Evolutionary conservation across 2,797 vertebrate species (phyloP), one percentile per base, ranked within the genome.

Genomic region (Chloroceryle inda): DNA sequence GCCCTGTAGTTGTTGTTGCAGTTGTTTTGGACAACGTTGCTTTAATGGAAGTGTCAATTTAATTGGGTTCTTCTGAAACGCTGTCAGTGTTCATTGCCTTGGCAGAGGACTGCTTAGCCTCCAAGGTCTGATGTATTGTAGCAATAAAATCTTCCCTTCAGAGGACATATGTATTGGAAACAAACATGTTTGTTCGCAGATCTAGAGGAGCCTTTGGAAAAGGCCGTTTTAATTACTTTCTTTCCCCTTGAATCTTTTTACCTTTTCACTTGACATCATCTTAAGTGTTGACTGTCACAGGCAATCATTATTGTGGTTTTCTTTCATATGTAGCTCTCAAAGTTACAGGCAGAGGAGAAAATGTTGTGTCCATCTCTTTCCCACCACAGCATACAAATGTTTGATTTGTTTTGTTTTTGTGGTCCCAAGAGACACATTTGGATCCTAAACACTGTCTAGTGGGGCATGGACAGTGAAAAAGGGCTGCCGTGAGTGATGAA

Each of bases 291-390:
- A 17, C 40, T 89, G 80, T 66, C 69, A 26, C 37, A n/a, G 26
- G 20, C 21, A n/a, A 0, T 69, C 3, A 0, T 80, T 77, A 26
- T 10, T 49, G 22, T 47, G 10, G 0, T 35, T 61, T 44, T 52
- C 31, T 68, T 72, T 49, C 10, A 15, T 76, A 37, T 1, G 1
- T 42, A 80, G 11, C 7, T 35, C 27, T 85, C 12, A 14, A 61
- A 91, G 31, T 58, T 82, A 68, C 13, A 27, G 27, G 21, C 13
- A 37, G 26, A 59, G 14, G n/a, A 58, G 22, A 53, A 69, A 44
- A 37, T 5, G 24, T 64, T 4, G 24, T 64, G 23, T 67, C 13
- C 4, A 6, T 74, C 15, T 56, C 16, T 50, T 67, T 71, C 1
- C 2, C 13, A 56, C 5, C 5, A 40, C 15, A 31, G 22, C 5